Percentiles rank a stretch among this genome's conserved stretches.
These are phyloP conservation scores for Poecile atricapillus DNA, from an alignment of 2,113 vertebrate species.

Conservation along the genomic window DNA sequence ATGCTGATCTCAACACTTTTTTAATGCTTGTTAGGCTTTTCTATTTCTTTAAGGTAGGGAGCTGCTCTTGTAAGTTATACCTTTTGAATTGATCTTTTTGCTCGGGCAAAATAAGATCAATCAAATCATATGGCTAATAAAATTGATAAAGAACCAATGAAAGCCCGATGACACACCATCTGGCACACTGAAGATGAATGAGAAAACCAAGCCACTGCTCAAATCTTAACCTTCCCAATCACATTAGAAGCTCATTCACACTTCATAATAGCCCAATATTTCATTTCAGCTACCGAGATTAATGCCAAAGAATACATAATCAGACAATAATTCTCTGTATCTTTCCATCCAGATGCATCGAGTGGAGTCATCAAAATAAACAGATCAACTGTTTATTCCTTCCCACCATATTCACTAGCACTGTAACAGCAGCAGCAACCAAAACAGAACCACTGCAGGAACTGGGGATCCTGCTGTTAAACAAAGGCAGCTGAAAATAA, in stretches of 20 bases:
- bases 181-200: slow-evolving; percentile 29
- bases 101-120: slow-evolving; percentile 71
- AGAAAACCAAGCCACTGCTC: slow-evolving; percentile 17
- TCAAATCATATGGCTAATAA: slow-evolving; percentile 74
- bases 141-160: slow-evolving; percentile 74
- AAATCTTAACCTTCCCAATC: slow-evolving; percentile 15
- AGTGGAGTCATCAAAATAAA: neutral
- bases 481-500: neutral
- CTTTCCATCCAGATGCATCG: neutral
- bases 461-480: neutral
- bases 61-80: slow-evolving; percentile 44
- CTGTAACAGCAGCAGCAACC: neutral
- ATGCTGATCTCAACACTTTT: neutral
- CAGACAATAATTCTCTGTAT: slow-evolving; percentile 33
- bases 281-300: slow-evolving; percentile 20
- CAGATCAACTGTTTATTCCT: neutral
- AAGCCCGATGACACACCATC: slow-evolving; percentile 35
- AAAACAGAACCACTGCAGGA: slow-evolving; percentile 6
- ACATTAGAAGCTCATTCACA: slow-evolving; percentile 22
- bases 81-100: slow-evolving; percentile 69
- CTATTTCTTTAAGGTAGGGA: slow-evolving; percentile 37
- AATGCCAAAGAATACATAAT: slow-evolving; percentile 21
- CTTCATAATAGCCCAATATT: neutral
- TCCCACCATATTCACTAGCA: neutral
- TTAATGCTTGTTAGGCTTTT: neutral